These are phyloP conservation scores for Leptinotarsa texana DNA, from an alignment of 1,140 invertebrate genomes.

Conservation along the genomic window DNA sequence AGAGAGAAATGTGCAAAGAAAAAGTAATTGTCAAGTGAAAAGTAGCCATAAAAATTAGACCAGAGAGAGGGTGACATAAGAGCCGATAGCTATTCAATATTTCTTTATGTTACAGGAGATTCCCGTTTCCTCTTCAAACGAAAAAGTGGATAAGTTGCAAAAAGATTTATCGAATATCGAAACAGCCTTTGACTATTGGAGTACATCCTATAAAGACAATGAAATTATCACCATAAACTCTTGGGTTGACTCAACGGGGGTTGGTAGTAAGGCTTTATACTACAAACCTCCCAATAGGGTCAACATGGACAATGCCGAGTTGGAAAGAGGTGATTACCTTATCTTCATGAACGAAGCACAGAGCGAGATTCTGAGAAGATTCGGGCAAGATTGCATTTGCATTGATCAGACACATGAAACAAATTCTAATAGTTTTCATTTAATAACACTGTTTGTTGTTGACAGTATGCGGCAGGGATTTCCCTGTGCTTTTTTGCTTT, in stretches of 20 bases:
- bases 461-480: constrained; percentile 33
- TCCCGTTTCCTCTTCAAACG: neutral
- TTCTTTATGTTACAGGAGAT: neutral
- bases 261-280: neutral
- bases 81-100: too few species aligned
- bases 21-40: too few species aligned
- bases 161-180: constrained; percentile 10
- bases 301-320: neutral
- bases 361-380: constrained; percentile 19
- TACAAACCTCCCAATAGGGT: neutral
- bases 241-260: neutral
- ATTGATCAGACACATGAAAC: constrained; percentile 30
- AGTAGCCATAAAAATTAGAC: too few species aligned
- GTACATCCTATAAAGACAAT: neutral
- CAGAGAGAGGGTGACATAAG: too few species aligned
- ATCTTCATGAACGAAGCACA: neutral
- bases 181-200: neutral
- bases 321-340: neutral
- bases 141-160: neutral
- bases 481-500: constrained; percentile 17
- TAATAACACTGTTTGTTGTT: constrained; percentile 26
- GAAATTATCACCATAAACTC: neutral
- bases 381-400: constrained; percentile 29
- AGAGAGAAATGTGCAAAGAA: too few species aligned
- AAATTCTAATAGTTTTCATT: constrained; percentile 31